Conservation (phyloP, 2,888 invertebrate genomes). For the Amphiduros pacificus region DNA sequence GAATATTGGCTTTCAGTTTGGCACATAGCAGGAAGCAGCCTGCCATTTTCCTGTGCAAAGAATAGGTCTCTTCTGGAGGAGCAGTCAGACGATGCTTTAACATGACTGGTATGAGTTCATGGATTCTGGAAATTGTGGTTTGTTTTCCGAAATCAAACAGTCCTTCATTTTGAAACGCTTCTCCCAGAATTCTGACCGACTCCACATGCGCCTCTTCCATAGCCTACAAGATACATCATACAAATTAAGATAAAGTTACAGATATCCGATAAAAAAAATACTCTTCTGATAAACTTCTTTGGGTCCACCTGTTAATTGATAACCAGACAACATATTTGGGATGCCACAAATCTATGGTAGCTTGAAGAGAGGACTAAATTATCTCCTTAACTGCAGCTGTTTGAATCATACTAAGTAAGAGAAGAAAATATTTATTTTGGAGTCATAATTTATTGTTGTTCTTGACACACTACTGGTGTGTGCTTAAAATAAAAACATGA, state of each 20-base stretch:
- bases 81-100: constrained; percentile 90
- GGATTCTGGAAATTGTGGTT: constrained; percentile 77
- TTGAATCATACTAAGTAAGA: too few species aligned
- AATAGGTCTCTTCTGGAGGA: constrained; percentile 98
- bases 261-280: background rate
- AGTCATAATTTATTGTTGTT: too few species aligned
- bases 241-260: too few species aligned
- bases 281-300: background rate
- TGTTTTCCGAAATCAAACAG: constrained; percentile 91
- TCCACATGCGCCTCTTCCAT: constrained; percentile 97
- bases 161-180: constrained; percentile 78
- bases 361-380: too few species aligned
- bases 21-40: constrained; percentile 92
- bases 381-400: too few species aligned
- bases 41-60: constrained; percentile 93
- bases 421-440: too few species aligned
- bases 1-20: constrained; percentile 66
- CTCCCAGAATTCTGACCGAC: constrained; percentile 95
- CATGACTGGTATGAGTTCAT: constrained; percentile 86
- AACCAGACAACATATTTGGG: too few species aligned
- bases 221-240: constrained; percentile 63
- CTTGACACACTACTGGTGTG: too few species aligned
- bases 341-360: too few species aligned
- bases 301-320: too few species aligned
- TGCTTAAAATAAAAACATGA: too few species aligned